Evolutionary conservation across 2,888 invertebrate species (phyloP).

Genomic region (Sabatieria punctata): DNA sequence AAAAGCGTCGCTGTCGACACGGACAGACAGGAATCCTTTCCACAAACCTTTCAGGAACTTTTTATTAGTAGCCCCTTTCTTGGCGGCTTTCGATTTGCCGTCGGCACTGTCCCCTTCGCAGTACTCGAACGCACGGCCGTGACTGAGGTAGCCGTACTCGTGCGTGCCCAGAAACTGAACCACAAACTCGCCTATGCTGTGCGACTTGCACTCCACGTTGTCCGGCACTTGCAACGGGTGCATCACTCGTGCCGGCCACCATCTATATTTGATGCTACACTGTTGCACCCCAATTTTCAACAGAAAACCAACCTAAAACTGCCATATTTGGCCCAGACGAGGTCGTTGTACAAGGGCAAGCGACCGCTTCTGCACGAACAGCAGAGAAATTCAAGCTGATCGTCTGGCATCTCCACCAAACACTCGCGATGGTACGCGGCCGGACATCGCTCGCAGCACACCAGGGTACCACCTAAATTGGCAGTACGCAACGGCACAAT

Average conservation of each 20-base stretch:
- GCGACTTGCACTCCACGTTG: conserved; percentile 33
- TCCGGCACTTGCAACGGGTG: neutral
- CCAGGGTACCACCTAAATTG: conserved; percentile 51
- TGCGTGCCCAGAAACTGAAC: conserved; percentile 80
- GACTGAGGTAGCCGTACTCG: conserved; percentile 70
- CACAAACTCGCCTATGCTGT: conserved; percentile 66
- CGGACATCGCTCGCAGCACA: conserved; percentile 84
- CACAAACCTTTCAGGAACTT: neutral
- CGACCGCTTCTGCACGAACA: conserved; percentile 74
- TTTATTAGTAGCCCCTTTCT: neutral
- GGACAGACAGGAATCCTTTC: neutral
- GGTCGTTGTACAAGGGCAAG: conserved; percentile 70
- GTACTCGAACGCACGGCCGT: conserved; percentile 66
- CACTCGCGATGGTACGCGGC: conserved; percentile 77
- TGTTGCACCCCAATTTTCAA: neutral
- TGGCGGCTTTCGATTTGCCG: neutral
- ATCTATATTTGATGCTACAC: neutral
- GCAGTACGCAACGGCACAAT: no score
- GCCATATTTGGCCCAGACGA: conserved; percentile 85
- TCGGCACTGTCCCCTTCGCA: conserved; percentile 53
- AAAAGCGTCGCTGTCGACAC: neutral
- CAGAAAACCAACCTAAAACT: conserved; percentile 40
- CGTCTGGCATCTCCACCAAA: conserved; percentile 48
- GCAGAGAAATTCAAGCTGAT: conserved; percentile 64
- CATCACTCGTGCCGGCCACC: no score